Base-by-base conservation (phyloP, 2,113 vertebrate genomes). In the Microcebus jonahi region DNA sequence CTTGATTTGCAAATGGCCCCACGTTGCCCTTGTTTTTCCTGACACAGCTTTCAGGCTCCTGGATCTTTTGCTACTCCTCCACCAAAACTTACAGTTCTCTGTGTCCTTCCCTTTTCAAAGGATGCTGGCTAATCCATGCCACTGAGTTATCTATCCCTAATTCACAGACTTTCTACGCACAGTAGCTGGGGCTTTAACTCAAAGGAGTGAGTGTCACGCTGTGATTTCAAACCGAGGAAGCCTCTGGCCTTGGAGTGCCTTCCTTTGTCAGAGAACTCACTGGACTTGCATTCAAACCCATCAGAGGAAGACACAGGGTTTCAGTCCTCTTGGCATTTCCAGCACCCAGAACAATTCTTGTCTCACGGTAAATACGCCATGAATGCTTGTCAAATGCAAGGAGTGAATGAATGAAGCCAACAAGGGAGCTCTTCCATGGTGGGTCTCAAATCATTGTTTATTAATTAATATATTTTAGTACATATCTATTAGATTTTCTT, bases 81-180 rank as follows among this genome's bases (percentile, higher is more conserved):
- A n/a, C 48, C 57, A 79, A 55, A 95, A 57, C 70, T 34, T 63
- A n/a, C 50, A 45, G 29, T 45, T 65, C 65, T 90, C 75, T 0
- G 20, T 3, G 9, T 39, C 67, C 48, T 87, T 31, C 59, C 57
- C 92, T 45, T 88, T 90, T 94, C 92, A 95, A 91, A 91, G 86
- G 65, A 55, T 45, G 0, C 23, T 7, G 61, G 71, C 65, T 93
- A 63, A 91, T 81, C 70, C 82, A 8, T 0, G 8, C 65, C 36
- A 42, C 50, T 3, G 42, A 94, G 67, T 81, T 63, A 68, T n/a
- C 83, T 42, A 75, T 39, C 83, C 61, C 59, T 48, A 55, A 85
- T 57, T 81, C 83, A 68, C 65, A 70, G 61, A 18, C 42, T 29
- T 50, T 63, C 48, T 20, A 39, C 45, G 8, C 45, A 48, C 61